phyloP scores from a whole-genome alignment of 2,113 vertebrate species.

The Aptenodytes patagonicus region DNA sequence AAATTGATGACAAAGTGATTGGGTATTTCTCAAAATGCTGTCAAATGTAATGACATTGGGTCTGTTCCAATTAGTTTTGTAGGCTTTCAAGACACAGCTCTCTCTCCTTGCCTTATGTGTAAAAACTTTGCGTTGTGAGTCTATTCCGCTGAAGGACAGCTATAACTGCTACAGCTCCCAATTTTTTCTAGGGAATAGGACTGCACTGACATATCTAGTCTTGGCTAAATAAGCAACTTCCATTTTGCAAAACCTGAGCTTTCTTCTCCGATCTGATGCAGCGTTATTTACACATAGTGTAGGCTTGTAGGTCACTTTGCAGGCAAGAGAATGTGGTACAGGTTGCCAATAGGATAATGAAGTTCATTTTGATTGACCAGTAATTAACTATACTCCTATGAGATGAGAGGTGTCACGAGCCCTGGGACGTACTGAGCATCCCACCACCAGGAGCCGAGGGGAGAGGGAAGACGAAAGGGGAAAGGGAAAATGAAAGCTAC shows the following conservation, averaged over 20 bases:
- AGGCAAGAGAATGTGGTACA: background rate
- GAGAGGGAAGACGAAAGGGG: background rate
- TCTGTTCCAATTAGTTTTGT: slow-evolving; percentile 64
- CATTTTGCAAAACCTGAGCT: background rate
- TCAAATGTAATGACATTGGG: slow-evolving; percentile 67
- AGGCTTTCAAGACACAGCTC: slow-evolving; percentile 55
- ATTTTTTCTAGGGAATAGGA: background rate
- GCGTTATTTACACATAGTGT: fast-evolving
- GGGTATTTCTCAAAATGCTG: slow-evolving; percentile 69
- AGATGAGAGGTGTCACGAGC: slow-evolving; percentile 42
- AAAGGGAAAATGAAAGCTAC: background rate
- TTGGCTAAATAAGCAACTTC: background rate
- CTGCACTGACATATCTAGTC: background rate
- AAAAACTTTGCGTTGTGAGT: slow-evolving; percentile 26
- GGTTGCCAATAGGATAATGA: slow-evolving; percentile 21
- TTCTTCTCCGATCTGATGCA: fast-evolving
- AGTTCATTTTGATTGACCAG: slow-evolving; percentile 50
- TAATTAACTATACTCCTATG: slow-evolving; percentile 42
- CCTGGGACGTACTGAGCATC: background rate
- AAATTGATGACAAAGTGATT: slow-evolving; percentile 71
- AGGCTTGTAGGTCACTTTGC: background rate
- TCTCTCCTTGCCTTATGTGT: slow-evolving; percentile 64
- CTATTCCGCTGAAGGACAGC: slow-evolving; percentile 37
- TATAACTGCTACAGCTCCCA: background rate
- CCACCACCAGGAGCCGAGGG: slow-evolving; percentile 21